Conservation (phyloP, 2,797 vertebrate genomes). For the Chaenodraco wilsoni region DNA sequence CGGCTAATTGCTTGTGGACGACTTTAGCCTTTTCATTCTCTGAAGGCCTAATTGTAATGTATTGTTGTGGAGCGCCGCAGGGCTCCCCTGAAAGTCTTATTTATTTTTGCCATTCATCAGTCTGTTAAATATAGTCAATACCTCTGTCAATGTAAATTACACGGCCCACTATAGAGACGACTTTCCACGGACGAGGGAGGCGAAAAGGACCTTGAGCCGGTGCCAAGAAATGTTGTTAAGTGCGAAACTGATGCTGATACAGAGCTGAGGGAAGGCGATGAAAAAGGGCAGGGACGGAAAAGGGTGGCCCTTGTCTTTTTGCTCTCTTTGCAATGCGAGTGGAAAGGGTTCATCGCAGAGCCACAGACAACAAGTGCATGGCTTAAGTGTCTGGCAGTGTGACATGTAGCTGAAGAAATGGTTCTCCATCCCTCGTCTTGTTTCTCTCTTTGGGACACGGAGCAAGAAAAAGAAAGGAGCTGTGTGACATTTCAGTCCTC, state of each 20-base stretch:
- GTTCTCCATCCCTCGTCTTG: conserved; percentile 43
- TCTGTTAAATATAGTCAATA: conserved; percentile 76
- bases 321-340: conserved; percentile 37
- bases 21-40: conserved; percentile 65
- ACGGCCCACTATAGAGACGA: conserved; percentile 40
- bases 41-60: conserved; percentile 66
- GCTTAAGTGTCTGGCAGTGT: conserved; percentile 68
- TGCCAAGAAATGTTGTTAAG: conserved; percentile 64
- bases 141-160: conserved; percentile 67
- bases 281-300: conserved; percentile 62
- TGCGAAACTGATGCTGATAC: conserved; percentile 60
- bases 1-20: conserved; percentile 62
- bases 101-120: conserved; percentile 76
- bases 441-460: conserved; percentile 45
- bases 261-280: conserved; percentile 53
- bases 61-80: conserved; percentile 59
- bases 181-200: conserved; percentile 37
- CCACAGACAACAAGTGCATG: conserved; percentile 65
- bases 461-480: conserved; percentile 31
- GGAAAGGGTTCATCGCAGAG: conserved; percentile 65
- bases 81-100: conserved; percentile 67
- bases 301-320: conserved; percentile 56
- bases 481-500: conserved; percentile 47
- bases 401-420: conserved; percentile 77
- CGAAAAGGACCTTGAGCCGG: conserved; percentile 65